A percentile compares a stretch with the other conserved stretches of the same genome.
Conservation (phyloP, 2,888 invertebrate species). For the Oscheius sp. region DNA sequence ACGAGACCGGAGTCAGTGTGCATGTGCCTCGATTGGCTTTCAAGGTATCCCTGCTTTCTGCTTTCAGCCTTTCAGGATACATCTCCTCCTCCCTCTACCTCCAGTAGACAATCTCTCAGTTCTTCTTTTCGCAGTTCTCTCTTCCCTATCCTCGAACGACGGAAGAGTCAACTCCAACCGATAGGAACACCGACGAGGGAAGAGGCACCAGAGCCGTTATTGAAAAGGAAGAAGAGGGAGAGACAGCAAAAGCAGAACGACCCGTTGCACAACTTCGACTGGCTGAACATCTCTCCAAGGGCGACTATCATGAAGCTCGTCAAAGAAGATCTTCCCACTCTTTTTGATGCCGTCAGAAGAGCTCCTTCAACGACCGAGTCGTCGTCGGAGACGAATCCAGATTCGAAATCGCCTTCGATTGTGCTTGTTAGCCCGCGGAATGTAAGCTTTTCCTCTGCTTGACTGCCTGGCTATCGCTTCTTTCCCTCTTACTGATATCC, state of each 20-base stretch:
- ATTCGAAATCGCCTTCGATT: constrained; percentile 43
- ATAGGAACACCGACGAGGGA: constrained; percentile 1
- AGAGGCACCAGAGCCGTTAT: constrained; percentile 53
- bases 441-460: constrained; percentile 51
- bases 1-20: constrained; percentile 19
- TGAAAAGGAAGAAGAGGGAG: constrained; percentile 62
- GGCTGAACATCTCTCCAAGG: constrained; percentile 67
- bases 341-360: constrained; percentile 53
- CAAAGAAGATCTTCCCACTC: constrained; percentile 54
- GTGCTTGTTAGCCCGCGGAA: constrained; percentile 63
- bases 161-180: not conserved
- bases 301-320: constrained; percentile 44
- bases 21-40: constrained; percentile 28
- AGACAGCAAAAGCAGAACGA: constrained; percentile 54
- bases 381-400: constrained; percentile 20
- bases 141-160: constrained; percentile 30
- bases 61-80: not conserved
- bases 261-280: constrained; percentile 60
- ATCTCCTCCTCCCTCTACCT: constrained; percentile 25
- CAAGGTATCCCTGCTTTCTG: constrained; percentile 9
- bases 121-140: constrained; percentile 39
- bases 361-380: constrained; percentile 32
- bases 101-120: constrained; percentile 28
- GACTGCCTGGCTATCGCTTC: constrained; percentile 20
- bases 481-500: not conserved